Conservation (phyloP, 1,140 invertebrate species). For the Drosophila ananassae region DNA sequence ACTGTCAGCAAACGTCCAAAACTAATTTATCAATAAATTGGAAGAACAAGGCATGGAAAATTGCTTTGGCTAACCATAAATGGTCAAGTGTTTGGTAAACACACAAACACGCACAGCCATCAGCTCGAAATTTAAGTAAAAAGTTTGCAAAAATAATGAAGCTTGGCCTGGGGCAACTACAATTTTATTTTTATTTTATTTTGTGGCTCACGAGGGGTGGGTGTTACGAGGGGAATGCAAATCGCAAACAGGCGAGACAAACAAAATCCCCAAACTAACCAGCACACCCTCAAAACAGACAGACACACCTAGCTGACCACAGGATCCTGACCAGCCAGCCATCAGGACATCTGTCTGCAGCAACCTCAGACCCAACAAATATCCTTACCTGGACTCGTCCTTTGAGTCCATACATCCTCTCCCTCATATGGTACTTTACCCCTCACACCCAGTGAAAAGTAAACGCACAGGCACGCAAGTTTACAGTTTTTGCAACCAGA, state of each 20-base stretch:
- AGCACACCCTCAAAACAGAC: slow-evolving; percentile 22
- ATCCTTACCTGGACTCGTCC: slow-evolving; percentile 1
- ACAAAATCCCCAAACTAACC: slow-evolving; percentile 58
- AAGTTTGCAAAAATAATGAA: slow-evolving; percentile 82
- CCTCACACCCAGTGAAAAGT: background rate
- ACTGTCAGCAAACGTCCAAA: slow-evolving; percentile 71
- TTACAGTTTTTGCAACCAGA: slow-evolving; percentile 21
- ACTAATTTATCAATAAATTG: slow-evolving; percentile 78
- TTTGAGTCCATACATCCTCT: slow-evolving; percentile 6
- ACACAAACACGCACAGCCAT: slow-evolving; percentile 15
- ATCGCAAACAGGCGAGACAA: slow-evolving; percentile 68
- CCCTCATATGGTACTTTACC: background rate
- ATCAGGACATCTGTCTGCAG: slow-evolving; percentile 33
- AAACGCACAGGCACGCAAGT: slow-evolving; percentile 55
- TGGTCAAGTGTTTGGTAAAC: slow-evolving; percentile 55
- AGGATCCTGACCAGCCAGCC: slow-evolving; percentile 43
- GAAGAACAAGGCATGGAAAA: slow-evolving; percentile 40
- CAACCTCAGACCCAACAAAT: slow-evolving; percentile 21
- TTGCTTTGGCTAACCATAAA: slow-evolving; percentile 54
- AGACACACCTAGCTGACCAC: slow-evolving; percentile 56
- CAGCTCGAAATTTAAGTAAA: slow-evolving; percentile 47
- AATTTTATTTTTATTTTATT: background rate
- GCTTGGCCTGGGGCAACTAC: slow-evolving; percentile 50
- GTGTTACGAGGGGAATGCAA: slow-evolving; percentile 28
- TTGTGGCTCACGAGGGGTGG: background rate